Conservation (phyloP, 2,888 invertebrate genomes). For the Lasioglossum lativentre region DNA sequence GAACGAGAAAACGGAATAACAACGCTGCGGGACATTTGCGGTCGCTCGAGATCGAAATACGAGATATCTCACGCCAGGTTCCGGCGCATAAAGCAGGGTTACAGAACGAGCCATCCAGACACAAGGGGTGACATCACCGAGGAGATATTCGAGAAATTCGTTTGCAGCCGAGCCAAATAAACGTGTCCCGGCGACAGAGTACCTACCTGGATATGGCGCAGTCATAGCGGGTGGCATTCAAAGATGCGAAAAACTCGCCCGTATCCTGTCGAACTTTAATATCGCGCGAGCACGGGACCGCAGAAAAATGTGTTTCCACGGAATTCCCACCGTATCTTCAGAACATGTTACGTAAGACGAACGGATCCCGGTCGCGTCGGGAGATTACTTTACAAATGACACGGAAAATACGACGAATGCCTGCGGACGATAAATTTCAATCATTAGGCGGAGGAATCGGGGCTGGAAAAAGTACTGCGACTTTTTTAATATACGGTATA, state of each 20-base stretch:
- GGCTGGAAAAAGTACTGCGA: neutral
- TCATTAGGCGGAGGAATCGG: neutral
- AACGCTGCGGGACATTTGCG: conserved; percentile 74
- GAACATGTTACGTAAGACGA: conserved; percentile 2
- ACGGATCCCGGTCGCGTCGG: neutral
- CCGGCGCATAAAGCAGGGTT: conserved; percentile 58
- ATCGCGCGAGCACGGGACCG: conserved; percentile 9
- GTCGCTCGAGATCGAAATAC: conserved; percentile 70
- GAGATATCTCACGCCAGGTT: conserved; percentile 64
- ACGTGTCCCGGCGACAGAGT: conserved; percentile 32
- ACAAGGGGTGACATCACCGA: conserved; percentile 50
- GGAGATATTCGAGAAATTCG: conserved; percentile 67
- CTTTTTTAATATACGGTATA: neutral
- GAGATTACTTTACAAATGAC: conserved; percentile 40
- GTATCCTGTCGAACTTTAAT: conserved; percentile 47
- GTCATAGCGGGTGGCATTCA: conserved; percentile 18
- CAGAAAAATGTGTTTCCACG: conserved; percentile 28
- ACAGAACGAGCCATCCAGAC: conserved; percentile 58
- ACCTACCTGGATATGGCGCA: conserved; percentile 46
- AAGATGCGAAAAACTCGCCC: conserved; percentile 15
- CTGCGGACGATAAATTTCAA: neutral
- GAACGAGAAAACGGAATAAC: conserved; percentile 62
- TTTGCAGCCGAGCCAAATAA: conserved; percentile 55
- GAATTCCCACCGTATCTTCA: neutral
- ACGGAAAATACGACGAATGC: conserved; percentile 4